These are phyloP conservation scores for Cheilosia scutellata DNA, from an alignment of 2,888 invertebrate species.

Conservation along the genomic window DNA sequence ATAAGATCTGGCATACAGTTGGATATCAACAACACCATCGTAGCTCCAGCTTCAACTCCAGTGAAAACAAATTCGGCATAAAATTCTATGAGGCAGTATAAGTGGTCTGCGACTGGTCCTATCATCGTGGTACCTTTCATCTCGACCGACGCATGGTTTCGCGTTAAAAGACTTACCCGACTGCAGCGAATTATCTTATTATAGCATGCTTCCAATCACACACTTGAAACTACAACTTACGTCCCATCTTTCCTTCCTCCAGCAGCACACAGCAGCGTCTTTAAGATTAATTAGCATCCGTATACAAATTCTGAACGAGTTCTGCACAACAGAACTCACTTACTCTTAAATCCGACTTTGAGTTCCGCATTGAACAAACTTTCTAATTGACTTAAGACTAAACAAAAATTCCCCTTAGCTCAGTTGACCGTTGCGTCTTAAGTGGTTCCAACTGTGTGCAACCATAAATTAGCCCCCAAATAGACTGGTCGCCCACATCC, in stretches of 20 bases:
- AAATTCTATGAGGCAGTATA: too few relatives aligned
- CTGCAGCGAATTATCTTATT: constrained; percentile 5
- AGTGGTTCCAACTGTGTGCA: constrained; percentile 62
- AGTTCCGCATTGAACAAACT: constrained; percentile 48
- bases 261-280: constrained; percentile 1
- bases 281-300: constrained; percentile 64
- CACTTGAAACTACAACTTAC: constrained; percentile 1
- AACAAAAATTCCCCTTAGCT: constrained; percentile 67
- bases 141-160: neutral
- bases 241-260: neutral
- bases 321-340: constrained; percentile 33
- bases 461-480: constrained; percentile 71
- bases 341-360: constrained; percentile 39
- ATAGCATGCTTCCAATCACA: neutral
- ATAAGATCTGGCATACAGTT: too few relatives aligned
- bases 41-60: too few relatives aligned
- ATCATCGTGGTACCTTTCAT: neutral
- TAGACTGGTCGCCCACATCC: constrained; percentile 6
- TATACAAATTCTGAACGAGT: constrained; percentile 36
- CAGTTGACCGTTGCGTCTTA: constrained; percentile 72
- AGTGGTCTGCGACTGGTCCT: too few relatives aligned
- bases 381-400: constrained; percentile 70
- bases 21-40: too few relatives aligned
- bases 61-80: too few relatives aligned
- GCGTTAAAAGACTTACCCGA: neutral